Percentiles rank a stretch among this genome's conserved stretches.
phyloP scores from a whole-genome alignment of 2,113 vertebrate genomes.

The Phalacrocorax brasilianus region DNA sequence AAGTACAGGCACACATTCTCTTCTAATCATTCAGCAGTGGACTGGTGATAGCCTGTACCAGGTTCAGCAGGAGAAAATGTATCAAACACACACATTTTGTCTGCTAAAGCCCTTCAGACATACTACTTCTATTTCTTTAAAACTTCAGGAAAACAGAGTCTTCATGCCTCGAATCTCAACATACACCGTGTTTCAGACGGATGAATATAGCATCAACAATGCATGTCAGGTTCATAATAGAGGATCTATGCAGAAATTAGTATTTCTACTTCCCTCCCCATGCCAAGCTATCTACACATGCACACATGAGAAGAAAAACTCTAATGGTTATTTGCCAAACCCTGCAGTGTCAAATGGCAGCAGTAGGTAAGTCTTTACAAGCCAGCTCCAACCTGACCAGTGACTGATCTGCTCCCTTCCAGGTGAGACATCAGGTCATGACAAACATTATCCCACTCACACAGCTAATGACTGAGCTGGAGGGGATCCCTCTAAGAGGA shows the following conservation, averaged over 20 bases:
- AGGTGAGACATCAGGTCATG: not conserved
- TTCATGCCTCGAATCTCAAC: not conserved
- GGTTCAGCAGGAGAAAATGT: not conserved
- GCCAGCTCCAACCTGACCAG: not conserved
- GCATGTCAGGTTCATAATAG: not conserved
- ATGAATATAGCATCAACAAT: not conserved
- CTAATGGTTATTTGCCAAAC: not conserved
- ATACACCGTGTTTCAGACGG: not conserved
- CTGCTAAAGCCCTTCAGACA: not conserved
- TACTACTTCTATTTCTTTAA: not conserved
- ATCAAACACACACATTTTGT: not conserved
- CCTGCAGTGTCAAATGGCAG: not conserved
- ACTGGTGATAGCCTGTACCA: not conserved
- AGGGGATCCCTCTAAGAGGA: not conserved
- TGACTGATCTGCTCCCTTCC: not conserved
- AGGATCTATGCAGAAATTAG: not conserved
- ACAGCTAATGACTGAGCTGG: not conserved
- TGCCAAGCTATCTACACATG: not conserved
- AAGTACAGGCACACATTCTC: not conserved
- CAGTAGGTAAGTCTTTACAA: not conserved
- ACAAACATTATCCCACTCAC: not conserved
- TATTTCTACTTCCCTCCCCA: not conserved
- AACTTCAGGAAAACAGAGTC: not conserved
- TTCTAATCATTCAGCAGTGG: not conserved
- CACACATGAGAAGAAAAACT: not conserved